Base-by-base conservation (phyloP, 1,140 invertebrate genomes). In the Heliothis virescens region DNA sequence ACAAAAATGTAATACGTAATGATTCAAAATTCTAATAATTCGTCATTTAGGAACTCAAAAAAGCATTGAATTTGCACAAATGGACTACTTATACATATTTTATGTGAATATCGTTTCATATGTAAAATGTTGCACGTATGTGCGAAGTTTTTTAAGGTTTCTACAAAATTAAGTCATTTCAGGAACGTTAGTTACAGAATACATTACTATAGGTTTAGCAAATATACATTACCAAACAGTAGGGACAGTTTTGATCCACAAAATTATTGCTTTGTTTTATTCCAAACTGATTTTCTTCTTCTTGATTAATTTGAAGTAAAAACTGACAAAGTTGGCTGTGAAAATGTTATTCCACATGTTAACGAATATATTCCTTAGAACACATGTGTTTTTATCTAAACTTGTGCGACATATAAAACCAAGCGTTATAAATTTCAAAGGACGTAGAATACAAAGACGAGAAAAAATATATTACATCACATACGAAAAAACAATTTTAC, bases 381-480 rank as follows among this genome's bases (percentile, higher is more conserved):
- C 47, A 62, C 21, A 72, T 12, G 65, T n/a, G 65, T 34, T 65
- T 62, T 62, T 29, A 72, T 65, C 57, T 67, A 59, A 57, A 79
- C 83, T 50, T 60, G 81, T 84, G 77, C 81, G 75, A 86, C 83
- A 73, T 80, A 75, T 65, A 69, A 79, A 80, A 69, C 47, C 26
- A 80, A 78, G 79, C 76, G 52, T 50, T 74, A 73, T 57, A 79
- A n/a, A 74, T 77, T 63, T 74, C n/a, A 79, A 74, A 80, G 55
- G 74, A 81, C 75, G 63, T 71, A 73, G 63, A 80, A 73, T 67
- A 47, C 34, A 75, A 57, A 53, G 69, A 18, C 21, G 59, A 82
- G 41, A 80, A 83, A 69, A 85, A 26, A 67, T 89, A 86, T 82
- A 65, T 85, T 87, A 90, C 87, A 86, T 82, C 82, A 83, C 81